Base-by-base conservation (phyloP, 2,113 vertebrate species). In the Podarcis cretensis region DNA sequence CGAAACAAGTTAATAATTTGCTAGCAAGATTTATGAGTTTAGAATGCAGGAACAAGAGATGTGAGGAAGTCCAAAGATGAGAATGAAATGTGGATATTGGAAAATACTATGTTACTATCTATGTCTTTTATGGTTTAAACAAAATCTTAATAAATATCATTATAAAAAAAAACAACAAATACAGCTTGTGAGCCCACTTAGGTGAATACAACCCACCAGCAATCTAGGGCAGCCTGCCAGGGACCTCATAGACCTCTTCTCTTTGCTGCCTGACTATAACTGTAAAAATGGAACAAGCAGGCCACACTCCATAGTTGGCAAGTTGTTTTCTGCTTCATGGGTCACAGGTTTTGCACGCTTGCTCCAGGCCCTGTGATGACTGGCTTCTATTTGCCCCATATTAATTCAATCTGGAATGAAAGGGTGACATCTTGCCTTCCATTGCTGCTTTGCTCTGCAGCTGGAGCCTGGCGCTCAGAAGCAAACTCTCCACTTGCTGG, bases 391-490 rank as follows among this genome's bases (percentile, higher is more conserved):
- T 81, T 74, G 48, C 37, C 27, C 37, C 43, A 30, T 18, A 54
- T 74, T 59, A 25, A 59, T 85, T 32, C 21, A 40, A 65, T 27
- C 23, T 76, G 3, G n/a, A 74, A 30, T 30, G 20, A 27, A 37
- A 20, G 7, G 32, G 35, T 21, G 21, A 4, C 2, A 1, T 40
- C 54, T 76, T 65, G 73, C 16, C 65, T 69, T 82, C 85, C 92
- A n/a, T 81, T 69, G 27, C 83, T 79, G 48, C 23, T 23, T 76
- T 25, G 54, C 84, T 18, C 21, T 37, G 73, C 73, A 76, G 84
- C 9, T 82, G 68, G 57, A 5, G 74, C 59, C 81, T 48, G 40
- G 63, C 84, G 82, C 84, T 91, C 90, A 92, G 94, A 92, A 83
- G 84, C 89, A 90, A 65, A 84, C 91, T 84, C 35, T 35, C 77